phyloP scores from a whole-genome alignment of 1,140 invertebrate species.

The Bombyx mandarina region DNA sequence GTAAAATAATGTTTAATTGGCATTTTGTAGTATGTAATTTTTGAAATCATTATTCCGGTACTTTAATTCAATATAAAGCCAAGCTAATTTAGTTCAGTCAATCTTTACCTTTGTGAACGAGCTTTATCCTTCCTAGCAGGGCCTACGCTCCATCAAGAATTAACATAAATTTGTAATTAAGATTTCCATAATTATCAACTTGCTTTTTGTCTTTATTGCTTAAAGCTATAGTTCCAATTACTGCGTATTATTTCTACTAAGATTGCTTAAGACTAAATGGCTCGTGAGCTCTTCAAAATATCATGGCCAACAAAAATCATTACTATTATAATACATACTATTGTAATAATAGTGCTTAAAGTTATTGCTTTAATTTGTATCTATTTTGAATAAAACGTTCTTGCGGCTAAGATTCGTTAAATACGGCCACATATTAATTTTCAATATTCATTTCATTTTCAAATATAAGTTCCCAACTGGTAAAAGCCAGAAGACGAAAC shows the following conservation, averaged over 20 bases:
- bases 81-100: constrained; percentile 14
- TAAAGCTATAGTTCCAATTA: not conserved
- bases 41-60: not conserved
- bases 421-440: no score
- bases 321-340: no score
- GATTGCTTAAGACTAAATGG: not conserved
- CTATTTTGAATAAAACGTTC: no score
- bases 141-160: constrained; percentile 16
- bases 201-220: not conserved
- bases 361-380: no score
- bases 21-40: no score
- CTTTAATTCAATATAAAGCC: not conserved
- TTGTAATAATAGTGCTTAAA: no score
- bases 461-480: no score
- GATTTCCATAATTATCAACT: constrained; percentile 24
- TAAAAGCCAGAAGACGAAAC: no score
- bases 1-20: no score
- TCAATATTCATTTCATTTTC: no score
- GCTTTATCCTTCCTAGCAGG: constrained; percentile 7
- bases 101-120: constrained; percentile 18
- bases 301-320: no score
- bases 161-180: constrained; percentile 32
- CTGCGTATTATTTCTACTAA: not conserved
- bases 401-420: no score
- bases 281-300: not conserved